Percentiles rank a stretch among this genome's conserved stretches.
Conservation (phyloP, 2,888 invertebrate species). For the Pheosia tremula region DNA sequence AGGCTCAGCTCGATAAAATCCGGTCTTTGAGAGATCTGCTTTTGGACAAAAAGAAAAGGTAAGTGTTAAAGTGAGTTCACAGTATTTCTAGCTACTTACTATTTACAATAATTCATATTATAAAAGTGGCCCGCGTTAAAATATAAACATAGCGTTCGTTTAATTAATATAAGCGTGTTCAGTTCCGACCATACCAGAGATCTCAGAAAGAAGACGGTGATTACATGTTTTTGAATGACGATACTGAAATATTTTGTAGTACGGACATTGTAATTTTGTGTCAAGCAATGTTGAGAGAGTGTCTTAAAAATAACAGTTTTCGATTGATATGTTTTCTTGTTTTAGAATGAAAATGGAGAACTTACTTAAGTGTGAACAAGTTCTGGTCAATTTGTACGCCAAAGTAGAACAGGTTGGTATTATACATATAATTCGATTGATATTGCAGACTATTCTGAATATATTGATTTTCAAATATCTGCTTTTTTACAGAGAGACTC, state of each 20-base stretch:
- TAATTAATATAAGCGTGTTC: too few species aligned
- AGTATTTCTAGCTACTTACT: background rate
- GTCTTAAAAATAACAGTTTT: too few species aligned
- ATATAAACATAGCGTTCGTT: too few species aligned
- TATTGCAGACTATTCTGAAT: background rate
- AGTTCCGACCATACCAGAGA: too few species aligned
- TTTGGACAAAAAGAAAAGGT: constrained; percentile 86
- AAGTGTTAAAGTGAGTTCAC: background rate
- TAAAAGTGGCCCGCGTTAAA: too few species aligned
- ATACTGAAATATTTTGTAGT: too few species aligned
- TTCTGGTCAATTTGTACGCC: constrained; percentile 86
- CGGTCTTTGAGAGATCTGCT: constrained; percentile 86
- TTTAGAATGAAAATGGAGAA: constrained; percentile 88
- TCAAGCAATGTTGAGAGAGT: too few species aligned
- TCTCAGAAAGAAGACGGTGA: too few species aligned
- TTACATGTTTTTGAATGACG: too few species aligned
- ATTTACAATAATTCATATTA: too few species aligned
- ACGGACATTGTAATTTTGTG: too few species aligned
- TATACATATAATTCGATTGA: background rate
- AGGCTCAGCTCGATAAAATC: constrained; percentile 86
- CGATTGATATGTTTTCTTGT: background rate
- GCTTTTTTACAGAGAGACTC: constrained; percentile 62
- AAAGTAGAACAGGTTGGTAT: constrained; percentile 85
- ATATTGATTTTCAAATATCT: background rate
- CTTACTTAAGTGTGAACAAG: constrained; percentile 87